phyloP scores from a whole-genome alignment of 2,888 invertebrate species.

The Sceliomorpha sp. region DNA sequence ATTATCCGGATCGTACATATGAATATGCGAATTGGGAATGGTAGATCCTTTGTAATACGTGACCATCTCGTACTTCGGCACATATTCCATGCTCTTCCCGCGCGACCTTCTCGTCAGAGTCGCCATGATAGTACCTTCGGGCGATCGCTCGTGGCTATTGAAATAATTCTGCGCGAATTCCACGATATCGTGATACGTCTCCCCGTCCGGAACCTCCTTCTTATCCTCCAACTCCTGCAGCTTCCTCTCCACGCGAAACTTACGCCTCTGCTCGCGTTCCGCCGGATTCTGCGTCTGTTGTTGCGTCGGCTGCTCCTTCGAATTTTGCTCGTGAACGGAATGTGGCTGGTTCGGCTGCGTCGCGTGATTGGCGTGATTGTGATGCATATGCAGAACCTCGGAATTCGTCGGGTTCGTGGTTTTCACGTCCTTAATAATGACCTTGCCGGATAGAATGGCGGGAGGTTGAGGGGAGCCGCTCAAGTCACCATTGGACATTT shows the following conservation, averaged over 20 bases:
- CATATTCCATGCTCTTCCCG: conserved; percentile 87
- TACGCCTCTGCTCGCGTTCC: conserved; percentile 90
- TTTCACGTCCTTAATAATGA: conserved; percentile 67
- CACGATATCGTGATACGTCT: conserved; percentile 88
- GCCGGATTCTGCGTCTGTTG: conserved; percentile 78
- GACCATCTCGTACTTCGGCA: conserved; percentile 96
- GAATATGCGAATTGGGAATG: conserved; percentile 96
- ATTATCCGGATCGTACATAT: conserved; percentile 97
- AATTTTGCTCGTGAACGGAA: conserved; percentile 54
- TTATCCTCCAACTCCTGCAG: conserved; percentile 88
- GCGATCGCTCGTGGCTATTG: conserved; percentile 92
- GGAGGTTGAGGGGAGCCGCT: conserved; percentile 70
- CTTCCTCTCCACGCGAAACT: conserved; percentile 92
- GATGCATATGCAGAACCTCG: conserved; percentile 60
- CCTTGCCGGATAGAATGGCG: too few species aligned
- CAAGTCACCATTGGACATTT: conserved; percentile 65
- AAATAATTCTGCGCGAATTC: conserved; percentile 97
- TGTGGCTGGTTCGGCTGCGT: conserved; percentile 55
- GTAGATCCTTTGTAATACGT: conserved; percentile 92
- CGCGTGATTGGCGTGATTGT: conserved; percentile 51
- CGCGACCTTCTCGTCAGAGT: conserved; percentile 88
- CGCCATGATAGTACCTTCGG: conserved; percentile 93
- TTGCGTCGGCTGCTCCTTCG: conserved; percentile 53
- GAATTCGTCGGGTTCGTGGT: conserved; percentile 68
- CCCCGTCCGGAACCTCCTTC: conserved; percentile 75